Evolutionary conservation across 2,113 vertebrate species (phyloP).

Genomic region (Mesoclemmys tuberculata): DNA sequence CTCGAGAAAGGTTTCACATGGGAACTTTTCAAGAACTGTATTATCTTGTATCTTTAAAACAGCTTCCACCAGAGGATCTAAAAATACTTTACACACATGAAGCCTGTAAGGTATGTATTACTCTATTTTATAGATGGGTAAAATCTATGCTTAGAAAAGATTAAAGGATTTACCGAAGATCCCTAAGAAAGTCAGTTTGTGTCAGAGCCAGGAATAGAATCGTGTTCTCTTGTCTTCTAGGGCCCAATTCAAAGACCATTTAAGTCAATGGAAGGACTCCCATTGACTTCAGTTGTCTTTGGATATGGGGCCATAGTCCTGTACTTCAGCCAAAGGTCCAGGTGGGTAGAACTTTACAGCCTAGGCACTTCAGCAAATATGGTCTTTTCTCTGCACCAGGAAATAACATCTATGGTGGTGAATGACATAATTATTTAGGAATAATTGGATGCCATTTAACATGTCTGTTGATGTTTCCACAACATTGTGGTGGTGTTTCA

Average conservation of each 20-base stretch:
- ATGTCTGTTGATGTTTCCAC: neutral
- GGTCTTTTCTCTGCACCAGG: neutral
- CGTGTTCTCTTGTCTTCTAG: neutral
- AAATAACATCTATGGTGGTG: neutral
- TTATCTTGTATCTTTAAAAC: neutral
- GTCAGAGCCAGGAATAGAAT: neutral
- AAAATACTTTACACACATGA: neutral
- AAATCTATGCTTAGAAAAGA: neutral
- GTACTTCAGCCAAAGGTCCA: neutral
- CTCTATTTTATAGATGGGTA: neutral
- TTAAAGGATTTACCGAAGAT: neutral
- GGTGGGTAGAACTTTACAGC: neutral
- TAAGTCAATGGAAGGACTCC: neutral
- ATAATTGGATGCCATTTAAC: neutral
- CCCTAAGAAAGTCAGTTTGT: neutral
- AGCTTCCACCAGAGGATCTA: neutral
- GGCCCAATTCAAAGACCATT: neutral
- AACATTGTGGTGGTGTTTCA: neutral
- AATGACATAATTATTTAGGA: neutral
- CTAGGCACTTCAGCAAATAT: neutral
- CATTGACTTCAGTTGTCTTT: neutral
- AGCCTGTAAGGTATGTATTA: neutral
- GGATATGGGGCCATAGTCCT: neutral
- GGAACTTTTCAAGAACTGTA: neutral
- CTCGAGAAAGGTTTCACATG: neutral